Evolutionary conservation across 53 echinoderm and acorn worm species (phyloP).

Genomic region (Astropecten irregularis): DNA sequence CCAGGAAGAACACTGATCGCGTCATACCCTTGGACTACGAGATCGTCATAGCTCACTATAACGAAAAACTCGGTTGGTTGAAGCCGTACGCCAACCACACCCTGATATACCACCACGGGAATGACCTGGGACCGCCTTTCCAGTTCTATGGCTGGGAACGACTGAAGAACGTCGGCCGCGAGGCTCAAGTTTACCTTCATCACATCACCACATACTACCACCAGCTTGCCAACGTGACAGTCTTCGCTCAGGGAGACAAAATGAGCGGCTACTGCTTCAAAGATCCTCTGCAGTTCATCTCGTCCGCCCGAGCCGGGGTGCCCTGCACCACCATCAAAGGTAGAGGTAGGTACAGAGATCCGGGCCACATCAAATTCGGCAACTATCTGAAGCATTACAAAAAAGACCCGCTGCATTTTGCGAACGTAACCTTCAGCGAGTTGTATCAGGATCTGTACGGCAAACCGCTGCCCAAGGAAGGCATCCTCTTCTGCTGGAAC

Average conservation of each 20-base stretch:
- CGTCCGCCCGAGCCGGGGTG: too few relatives aligned
- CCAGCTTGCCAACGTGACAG: constrained; percentile 16
- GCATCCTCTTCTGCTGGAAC: background rate
- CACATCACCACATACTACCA: constrained; percentile 21
- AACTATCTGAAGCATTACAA: background rate
- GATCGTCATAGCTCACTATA: background rate
- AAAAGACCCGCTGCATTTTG: background rate
- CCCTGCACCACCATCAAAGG: too few relatives aligned
- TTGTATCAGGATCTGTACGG: background rate
- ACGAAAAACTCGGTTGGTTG: constrained; percentile 14
- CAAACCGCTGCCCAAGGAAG: background rate
- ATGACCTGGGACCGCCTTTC: background rate
- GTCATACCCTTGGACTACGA: background rate
- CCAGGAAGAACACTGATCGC: background rate
- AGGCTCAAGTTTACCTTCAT: background rate
- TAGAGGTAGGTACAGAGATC: background rate
- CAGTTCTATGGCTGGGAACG: constrained; percentile 14
- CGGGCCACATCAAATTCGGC: background rate
- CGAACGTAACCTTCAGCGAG: background rate
- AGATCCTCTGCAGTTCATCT: background rate
- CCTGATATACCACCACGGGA: background rate
- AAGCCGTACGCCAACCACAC: background rate
- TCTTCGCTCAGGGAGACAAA: constrained; percentile 12
- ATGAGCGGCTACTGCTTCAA: background rate
- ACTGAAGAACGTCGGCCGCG: background rate